A percentile compares a stretch with the other conserved stretches of the same genome.
Conservation (phyloP, 2,888 invertebrate genomes). For the Lobophora halterata region DNA sequence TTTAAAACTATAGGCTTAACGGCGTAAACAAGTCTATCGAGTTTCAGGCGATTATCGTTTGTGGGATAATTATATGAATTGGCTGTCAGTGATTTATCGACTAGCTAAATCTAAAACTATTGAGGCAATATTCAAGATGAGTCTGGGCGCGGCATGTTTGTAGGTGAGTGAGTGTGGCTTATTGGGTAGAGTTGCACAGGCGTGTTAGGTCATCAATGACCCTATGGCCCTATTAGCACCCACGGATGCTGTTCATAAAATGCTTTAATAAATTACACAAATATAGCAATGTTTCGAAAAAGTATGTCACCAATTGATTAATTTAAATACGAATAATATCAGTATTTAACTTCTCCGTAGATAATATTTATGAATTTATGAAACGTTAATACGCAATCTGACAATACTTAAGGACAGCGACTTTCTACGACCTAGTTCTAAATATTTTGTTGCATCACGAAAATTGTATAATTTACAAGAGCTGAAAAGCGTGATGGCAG, state of each 20-base stretch:
- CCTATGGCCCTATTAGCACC: slow-evolving; percentile 42
- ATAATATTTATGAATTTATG: too few species aligned
- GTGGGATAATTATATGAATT: slow-evolving; percentile 25
- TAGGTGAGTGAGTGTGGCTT: slow-evolving; percentile 27
- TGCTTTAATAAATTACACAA: background rate
- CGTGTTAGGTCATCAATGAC: slow-evolving; percentile 41
- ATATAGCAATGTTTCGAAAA: background rate
- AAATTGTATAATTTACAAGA: slow-evolving; percentile 32
- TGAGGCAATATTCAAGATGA: slow-evolving; percentile 18
- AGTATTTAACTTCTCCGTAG: too few species aligned
- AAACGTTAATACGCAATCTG: slow-evolving; percentile 5
- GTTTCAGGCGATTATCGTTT: slow-evolving; percentile 34
- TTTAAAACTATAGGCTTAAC: slow-evolving; percentile 26
- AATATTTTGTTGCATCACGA: slow-evolving; percentile 29
- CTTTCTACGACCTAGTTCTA: slow-evolving; percentile 9
- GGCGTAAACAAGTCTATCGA: slow-evolving; percentile 34
- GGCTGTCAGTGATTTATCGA: slow-evolving; percentile 21
- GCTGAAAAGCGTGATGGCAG: slow-evolving; percentile 37
- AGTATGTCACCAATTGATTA: background rate
- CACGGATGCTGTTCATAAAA: slow-evolving; percentile 22
- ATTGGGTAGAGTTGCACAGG: slow-evolving; percentile 47
- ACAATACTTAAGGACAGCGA: background rate
- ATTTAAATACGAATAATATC: too few species aligned
- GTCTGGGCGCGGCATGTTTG: slow-evolving; percentile 22
- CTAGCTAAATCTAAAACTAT: slow-evolving; percentile 19